These are phyloP conservation scores for Lasioglossum malachurum DNA, from an alignment of 2,888 invertebrate species.

Conservation along the genomic window DNA sequence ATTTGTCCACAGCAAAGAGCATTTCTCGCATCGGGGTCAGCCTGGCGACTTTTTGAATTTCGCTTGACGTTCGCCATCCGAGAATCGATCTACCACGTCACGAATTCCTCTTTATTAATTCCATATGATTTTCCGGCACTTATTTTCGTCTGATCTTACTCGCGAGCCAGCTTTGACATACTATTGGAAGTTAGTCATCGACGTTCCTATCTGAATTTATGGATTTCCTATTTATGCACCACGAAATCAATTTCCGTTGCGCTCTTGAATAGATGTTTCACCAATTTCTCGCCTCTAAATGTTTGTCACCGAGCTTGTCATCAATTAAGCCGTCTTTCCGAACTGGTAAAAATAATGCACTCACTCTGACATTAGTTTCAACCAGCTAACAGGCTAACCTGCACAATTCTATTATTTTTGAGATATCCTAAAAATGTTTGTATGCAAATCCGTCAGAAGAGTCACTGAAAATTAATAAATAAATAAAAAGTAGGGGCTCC, in stretches of 20 bases:
- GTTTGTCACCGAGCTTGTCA: not conserved
- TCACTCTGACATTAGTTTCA: not conserved
- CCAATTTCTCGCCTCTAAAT: not conserved
- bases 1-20: slow-evolving; percentile 66
- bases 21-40: slow-evolving; percentile 57
- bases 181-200: not conserved
- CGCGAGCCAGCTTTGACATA: not conserved
- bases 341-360: too few relatives aligned
- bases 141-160: too few relatives aligned
- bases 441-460: too few relatives aligned
- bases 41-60: slow-evolving; percentile 62
- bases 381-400: not conserved
- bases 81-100: slow-evolving; percentile 55
- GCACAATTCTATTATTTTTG: not conserved
- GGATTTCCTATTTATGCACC: not conserved
- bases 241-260: not conserved
- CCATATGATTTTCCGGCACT: slow-evolving; percentile 31
- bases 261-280: not conserved
- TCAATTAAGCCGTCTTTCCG: too few relatives aligned
- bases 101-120: slow-evolving; percentile 61
- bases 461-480: not conserved
- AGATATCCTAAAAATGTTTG: too few relatives aligned
- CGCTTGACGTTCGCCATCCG: slow-evolving; percentile 37
- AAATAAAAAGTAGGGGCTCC: too few relatives aligned
- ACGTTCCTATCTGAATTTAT: not conserved